Conservation (phyloP, 2,888 invertebrate species). For the Apoda limacodes region DNA sequence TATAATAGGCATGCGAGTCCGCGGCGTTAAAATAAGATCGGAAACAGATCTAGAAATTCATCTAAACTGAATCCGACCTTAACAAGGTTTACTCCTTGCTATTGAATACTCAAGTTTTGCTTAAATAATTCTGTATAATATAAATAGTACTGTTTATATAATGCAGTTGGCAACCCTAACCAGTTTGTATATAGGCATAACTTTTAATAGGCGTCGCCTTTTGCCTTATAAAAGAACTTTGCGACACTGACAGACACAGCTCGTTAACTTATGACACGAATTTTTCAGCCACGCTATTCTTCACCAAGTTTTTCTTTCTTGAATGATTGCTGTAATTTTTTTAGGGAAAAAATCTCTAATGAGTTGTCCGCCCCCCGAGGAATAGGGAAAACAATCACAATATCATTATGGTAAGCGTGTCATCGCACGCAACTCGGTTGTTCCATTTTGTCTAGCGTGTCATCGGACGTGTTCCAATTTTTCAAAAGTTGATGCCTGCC, state of each 20-base stretch:
- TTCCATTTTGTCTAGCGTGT: constrained; percentile 26
- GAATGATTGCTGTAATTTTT: constrained; percentile 49
- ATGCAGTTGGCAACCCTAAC: too few species aligned
- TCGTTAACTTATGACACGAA: constrained; percentile 40
- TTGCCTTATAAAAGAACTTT: constrained; percentile 37
- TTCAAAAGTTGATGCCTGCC: too few species aligned
- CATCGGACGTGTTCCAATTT: too few species aligned
- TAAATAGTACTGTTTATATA: too few species aligned
- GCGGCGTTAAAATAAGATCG: too few species aligned
- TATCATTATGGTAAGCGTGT: constrained; percentile 30
- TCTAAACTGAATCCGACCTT: too few species aligned
- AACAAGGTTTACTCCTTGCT: too few species aligned
- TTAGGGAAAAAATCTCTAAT: constrained; percentile 23
- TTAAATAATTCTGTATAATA: too few species aligned
- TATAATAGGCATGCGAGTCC: too few species aligned
- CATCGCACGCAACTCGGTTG: constrained; percentile 25
- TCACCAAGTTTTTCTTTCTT: constrained; percentile 36
- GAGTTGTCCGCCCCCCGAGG: constrained; percentile 17
- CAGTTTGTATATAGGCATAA: too few species aligned
- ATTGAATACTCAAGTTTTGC: too few species aligned
- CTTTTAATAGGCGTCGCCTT: constrained; percentile 38
- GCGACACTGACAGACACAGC: constrained; percentile 43
- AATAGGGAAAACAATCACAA: constrained; percentile 27
- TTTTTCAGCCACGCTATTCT: constrained; percentile 27
- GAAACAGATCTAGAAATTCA: too few species aligned